Conservation (phyloP, 2,113 vertebrate species). For the Poecile atricapillus region DNA sequence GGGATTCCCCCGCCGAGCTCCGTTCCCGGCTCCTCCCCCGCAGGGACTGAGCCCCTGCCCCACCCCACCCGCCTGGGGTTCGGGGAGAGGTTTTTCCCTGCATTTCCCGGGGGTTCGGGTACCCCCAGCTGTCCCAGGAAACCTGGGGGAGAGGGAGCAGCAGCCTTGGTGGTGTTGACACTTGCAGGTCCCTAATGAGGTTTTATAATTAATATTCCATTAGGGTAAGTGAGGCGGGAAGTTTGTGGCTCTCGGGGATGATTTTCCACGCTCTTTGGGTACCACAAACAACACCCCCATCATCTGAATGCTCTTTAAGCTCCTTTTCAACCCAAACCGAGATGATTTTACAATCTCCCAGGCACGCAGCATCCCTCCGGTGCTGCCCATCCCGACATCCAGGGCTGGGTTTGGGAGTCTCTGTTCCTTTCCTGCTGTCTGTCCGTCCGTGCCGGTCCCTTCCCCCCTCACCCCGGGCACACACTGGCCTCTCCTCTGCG, state of each 20-base stretch:
- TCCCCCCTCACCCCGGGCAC: not conserved
- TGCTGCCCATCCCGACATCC: not conserved
- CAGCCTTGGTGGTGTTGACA: not conserved
- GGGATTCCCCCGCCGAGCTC: not conserved
- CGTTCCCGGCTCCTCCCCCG: not conserved
- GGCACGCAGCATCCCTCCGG: not conserved
- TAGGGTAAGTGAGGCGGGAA: not conserved
- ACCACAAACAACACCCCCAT: not conserved
- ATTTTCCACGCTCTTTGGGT: not conserved
- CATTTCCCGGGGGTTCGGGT: accelerated
- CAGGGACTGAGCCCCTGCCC: not conserved
- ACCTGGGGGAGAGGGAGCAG: not conserved
- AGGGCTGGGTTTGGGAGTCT: not conserved
- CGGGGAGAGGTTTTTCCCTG: not conserved
- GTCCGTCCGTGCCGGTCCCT: not conserved
- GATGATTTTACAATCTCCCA: accelerated
- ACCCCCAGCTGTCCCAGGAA: no score
- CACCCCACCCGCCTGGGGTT: accelerated
- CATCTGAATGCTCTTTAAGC: accelerated
- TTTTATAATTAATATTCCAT: not conserved
- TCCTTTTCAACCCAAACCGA: not conserved
- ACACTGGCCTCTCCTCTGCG: slow-evolving; percentile 4
- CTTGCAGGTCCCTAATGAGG: not conserved
- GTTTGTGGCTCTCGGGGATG: not conserved
- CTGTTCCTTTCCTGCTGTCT: not conserved